Conservation (phyloP, 2,888 invertebrate species). For the Taphrorychus bicolor region DNA sequence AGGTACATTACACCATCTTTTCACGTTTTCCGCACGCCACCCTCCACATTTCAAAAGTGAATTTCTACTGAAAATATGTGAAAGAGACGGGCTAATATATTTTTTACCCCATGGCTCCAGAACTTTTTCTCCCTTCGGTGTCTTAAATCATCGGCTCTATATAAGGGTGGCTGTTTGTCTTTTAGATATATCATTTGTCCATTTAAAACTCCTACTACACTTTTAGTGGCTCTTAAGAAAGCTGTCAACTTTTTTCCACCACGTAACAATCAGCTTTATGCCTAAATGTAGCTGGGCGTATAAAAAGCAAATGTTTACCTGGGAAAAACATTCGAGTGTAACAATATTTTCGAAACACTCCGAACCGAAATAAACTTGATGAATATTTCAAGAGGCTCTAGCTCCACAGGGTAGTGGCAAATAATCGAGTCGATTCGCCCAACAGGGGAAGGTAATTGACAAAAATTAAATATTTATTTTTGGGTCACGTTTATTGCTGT, state of each 20-base stretch:
- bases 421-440: neutral
- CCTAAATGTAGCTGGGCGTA: too few relatives aligned
- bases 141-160: constrained; percentile 21
- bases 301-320: neutral
- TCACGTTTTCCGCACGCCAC: constrained; percentile 26
- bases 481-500: neutral
- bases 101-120: constrained; percentile 14
- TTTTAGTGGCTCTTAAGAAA: neutral
- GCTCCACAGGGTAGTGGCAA: neutral
- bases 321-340: neutral
- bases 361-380: neutral
- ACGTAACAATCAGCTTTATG: too few relatives aligned
- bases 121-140: constrained; percentile 28
- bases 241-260: too few relatives aligned
- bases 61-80: constrained; percentile 31
- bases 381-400: neutral
- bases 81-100: constrained; percentile 26
- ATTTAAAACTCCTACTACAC: neutral
- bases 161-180: neutral
- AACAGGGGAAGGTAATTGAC: neutral
- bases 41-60: constrained; percentile 35
- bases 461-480: neutral
- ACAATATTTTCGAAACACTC: neutral
- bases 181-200: neutral
- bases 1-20: constrained; percentile 27